Conservation (phyloP, 1,140 invertebrate genomes). For the Anastrepha obliqua region DNA sequence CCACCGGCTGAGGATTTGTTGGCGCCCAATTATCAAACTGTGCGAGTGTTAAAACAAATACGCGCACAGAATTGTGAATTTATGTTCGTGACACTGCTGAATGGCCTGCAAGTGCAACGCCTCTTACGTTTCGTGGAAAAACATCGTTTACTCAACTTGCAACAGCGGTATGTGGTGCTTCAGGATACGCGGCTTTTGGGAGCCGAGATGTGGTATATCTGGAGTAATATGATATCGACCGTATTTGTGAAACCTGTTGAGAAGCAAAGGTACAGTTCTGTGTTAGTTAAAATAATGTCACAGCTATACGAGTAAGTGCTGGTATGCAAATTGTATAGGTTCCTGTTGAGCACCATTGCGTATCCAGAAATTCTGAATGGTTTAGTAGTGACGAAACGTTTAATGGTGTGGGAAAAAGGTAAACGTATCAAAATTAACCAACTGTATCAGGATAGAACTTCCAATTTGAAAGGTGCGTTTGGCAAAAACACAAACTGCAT, state of each 20-base stretch:
- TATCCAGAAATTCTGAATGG: constrained; percentile 77
- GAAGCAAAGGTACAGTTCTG: constrained; percentile 47
- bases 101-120: constrained; percentile 80
- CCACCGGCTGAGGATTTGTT: constrained; percentile 80
- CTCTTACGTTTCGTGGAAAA: constrained; percentile 83
- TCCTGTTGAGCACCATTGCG: constrained; percentile 79
- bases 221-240: constrained; percentile 85
- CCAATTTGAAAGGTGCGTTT: constrained; percentile 62
- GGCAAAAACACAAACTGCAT: no score
- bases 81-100: constrained; percentile 84
- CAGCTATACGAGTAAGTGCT: background rate
- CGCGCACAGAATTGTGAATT: constrained; percentile 81
- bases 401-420: constrained; percentile 60
- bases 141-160: constrained; percentile 82
- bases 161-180: constrained; percentile 81
- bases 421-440: constrained; percentile 57
- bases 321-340: constrained; percentile 57
- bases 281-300: background rate
- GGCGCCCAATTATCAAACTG: constrained; percentile 77
- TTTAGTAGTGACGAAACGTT: constrained; percentile 60
- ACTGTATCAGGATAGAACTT: constrained; percentile 63
- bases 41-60: constrained; percentile 77
- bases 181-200: constrained; percentile 81
- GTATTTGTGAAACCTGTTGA: constrained; percentile 77
- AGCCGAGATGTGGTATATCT: constrained; percentile 81